Percentiles rank a stretch among this genome's conserved stretches.
These are phyloP conservation scores for Drosophila jambulina DNA, from an alignment of 1,140 invertebrate genomes.

Conservation along the genomic window DNA sequence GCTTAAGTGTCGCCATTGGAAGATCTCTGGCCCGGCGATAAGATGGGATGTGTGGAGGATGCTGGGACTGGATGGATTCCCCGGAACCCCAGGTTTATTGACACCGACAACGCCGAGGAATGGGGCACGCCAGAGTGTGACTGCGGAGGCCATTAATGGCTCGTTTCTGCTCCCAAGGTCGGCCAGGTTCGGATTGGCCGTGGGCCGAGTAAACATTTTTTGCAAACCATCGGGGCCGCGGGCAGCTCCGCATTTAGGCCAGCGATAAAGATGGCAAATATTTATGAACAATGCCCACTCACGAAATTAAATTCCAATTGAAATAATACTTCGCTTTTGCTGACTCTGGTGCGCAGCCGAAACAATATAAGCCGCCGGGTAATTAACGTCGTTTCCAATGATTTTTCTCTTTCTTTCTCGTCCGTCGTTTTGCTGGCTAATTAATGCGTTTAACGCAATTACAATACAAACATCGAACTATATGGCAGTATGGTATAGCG, in stretches of 20 bases:
- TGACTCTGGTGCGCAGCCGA: slow-evolving; percentile 13
- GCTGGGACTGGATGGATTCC: slow-evolving; percentile 42
- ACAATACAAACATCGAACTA: slow-evolving; percentile 35
- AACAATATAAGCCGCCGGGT: slow-evolving; percentile 50
- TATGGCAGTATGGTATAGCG: slow-evolving; percentile 15
- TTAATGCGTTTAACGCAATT: slow-evolving; percentile 69
- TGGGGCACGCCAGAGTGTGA: slow-evolving; percentile 31
- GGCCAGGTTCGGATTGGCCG: slow-evolving; percentile 17
- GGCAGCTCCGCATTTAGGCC: slow-evolving; percentile 10
- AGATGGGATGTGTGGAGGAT: slow-evolving; percentile 35
- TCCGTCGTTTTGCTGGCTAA: slow-evolving; percentile 52
- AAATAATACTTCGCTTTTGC: slow-evolving; percentile 57
- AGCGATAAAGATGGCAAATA: slow-evolving; percentile 35
- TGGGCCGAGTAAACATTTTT: slow-evolving; percentile 39
- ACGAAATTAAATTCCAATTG: slow-evolving; percentile 70
- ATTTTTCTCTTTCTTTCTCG: slow-evolving; percentile 64
- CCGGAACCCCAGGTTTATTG: slow-evolving; percentile 72
- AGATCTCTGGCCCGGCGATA: slow-evolving; percentile 34
- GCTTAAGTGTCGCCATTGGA: slow-evolving; percentile 59
- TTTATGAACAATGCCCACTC: slow-evolving; percentile 43
- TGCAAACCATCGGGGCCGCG: slow-evolving; percentile 20
- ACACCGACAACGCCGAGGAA: slow-evolving; percentile 47
- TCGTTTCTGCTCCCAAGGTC: slow-evolving; percentile 58
- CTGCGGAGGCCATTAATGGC: slow-evolving; percentile 22
- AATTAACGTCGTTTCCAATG: slow-evolving; percentile 65